These are phyloP conservation scores for Pristis pectinata DNA, from an alignment of 2,797 vertebrate genomes.

Conservation along the genomic window DNA sequence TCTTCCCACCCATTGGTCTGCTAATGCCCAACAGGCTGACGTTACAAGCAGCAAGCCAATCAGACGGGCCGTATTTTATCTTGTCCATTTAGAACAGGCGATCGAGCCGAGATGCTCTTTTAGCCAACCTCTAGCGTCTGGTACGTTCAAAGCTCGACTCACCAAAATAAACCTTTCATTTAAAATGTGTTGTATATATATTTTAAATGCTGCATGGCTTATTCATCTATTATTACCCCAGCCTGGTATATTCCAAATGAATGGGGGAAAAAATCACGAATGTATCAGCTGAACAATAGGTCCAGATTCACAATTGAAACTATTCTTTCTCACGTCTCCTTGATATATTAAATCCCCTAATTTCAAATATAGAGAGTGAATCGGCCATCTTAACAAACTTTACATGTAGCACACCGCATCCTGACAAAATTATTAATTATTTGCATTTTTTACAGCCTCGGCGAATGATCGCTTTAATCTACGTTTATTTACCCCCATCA, in stretches of 20 bases:
- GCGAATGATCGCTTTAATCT: conserved; percentile 34
- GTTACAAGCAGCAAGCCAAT: conserved; percentile 69
- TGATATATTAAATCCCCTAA: not conserved
- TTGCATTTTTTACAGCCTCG: conserved; percentile 29
- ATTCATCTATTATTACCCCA: not conserved
- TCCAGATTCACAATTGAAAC: not conserved
- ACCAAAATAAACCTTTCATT: not conserved
- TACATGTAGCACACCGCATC: no score
- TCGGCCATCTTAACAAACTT: not conserved
- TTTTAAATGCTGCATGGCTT: not conserved
- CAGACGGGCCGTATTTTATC: conserved; percentile 57
- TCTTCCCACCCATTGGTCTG: conserved; percentile 69
- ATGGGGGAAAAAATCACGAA: not conserved
- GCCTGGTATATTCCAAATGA: not conserved
- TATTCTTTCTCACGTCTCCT: not conserved
- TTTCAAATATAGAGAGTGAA: no score
- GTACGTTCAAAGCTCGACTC: not conserved
- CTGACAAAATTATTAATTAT: not conserved
- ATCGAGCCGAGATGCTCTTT: conserved; percentile 58
- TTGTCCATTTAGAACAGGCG: conserved; percentile 52
- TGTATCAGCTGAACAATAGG: not conserved
- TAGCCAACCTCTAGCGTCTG: conserved; percentile 41
- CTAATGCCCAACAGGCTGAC: conserved; percentile 53
- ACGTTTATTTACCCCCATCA: conserved; percentile 37
- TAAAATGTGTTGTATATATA: not conserved